phyloP scores from a whole-genome alignment of 2,888 invertebrate species.

The Drosophila neonasuta region DNA sequence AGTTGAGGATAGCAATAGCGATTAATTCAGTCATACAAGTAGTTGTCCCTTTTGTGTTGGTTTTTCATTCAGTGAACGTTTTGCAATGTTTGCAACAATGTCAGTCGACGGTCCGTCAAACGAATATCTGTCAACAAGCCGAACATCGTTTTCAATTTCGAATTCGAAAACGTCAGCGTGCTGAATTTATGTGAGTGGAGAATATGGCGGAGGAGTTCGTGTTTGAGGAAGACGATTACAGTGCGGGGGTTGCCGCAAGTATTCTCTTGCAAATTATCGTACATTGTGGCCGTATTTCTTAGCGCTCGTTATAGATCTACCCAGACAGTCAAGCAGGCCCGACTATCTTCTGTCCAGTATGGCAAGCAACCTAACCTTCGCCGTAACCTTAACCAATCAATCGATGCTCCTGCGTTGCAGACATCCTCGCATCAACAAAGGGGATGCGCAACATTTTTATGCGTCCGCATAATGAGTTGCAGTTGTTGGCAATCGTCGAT shows the following conservation, averaged over 20 bases:
- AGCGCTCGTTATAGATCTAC: slow-evolving; percentile 63
- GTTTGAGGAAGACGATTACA: slow-evolving; percentile 32
- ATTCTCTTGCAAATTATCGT: slow-evolving; percentile 73
- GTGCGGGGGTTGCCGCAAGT: slow-evolving; percentile 45
- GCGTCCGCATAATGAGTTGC: slow-evolving; percentile 79
- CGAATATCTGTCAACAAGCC: slow-evolving; percentile 76
- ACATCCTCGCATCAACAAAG: slow-evolving; percentile 13
- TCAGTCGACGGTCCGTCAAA: slow-evolving; percentile 76
- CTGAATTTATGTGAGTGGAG: slow-evolving; percentile 59
- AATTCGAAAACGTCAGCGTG: slow-evolving; percentile 55
- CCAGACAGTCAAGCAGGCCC: slow-evolving; percentile 33
- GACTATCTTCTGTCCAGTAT: not conserved
- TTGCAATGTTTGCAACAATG: slow-evolving; percentile 36
- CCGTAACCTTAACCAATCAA: slow-evolving; percentile 29
- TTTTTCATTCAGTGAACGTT: slow-evolving; percentile 43
- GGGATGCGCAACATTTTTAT: slow-evolving; percentile 60
- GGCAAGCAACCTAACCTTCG: slow-evolving; percentile 22
- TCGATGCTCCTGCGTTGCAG: slow-evolving; percentile 31
- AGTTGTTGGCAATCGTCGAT: slow-evolving; percentile 38
- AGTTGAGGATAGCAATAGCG: slow-evolving; percentile 19
- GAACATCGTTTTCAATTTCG: slow-evolving; percentile 77
- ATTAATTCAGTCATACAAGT: slow-evolving; percentile 23
- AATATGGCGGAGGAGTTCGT: not conserved
- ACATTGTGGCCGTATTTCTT: slow-evolving; percentile 66
- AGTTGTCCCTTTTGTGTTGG: slow-evolving; percentile 41